Evolutionary conservation across 2,888 invertebrate species (phyloP).

Genomic region (Xestoiulus laeticollis): DNA sequence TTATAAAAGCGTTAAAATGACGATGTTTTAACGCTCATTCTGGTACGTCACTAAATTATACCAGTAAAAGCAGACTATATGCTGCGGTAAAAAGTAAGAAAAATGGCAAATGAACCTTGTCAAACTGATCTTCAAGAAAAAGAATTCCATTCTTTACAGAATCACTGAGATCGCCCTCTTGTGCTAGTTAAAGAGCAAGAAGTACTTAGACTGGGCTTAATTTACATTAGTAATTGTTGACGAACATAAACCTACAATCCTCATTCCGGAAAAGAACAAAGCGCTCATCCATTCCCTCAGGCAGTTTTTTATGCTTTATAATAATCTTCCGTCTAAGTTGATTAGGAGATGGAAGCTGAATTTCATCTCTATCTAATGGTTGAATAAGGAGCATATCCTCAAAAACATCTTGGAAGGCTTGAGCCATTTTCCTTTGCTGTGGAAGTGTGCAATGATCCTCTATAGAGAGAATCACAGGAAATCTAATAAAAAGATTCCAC

Average conservation of each 20-base stretch:
- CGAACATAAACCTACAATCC: constrained; percentile 67
- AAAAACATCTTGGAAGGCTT: constrained; percentile 80
- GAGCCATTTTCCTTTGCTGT: constrained; percentile 90
- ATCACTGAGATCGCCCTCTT: constrained; percentile 63
- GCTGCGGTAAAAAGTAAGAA: no score
- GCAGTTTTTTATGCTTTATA: constrained; percentile 91
- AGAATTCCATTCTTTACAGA: constrained; percentile 87
- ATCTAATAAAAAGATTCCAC: constrained; percentile 64
- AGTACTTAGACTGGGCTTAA: background rate
- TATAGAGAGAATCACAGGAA: constrained; percentile 88
- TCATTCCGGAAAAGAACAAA: constrained; percentile 71
- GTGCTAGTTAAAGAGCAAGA: constrained; percentile 58
- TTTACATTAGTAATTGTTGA: background rate
- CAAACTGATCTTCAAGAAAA: constrained; percentile 85
- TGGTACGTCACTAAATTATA: no score
- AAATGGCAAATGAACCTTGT: constrained; percentile 61
- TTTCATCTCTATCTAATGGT: constrained; percentile 81
- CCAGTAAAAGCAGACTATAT: no score
- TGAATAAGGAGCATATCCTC: constrained; percentile 84
- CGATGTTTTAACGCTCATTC: no score
- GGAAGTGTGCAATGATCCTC: constrained; percentile 91
- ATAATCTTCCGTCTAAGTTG: constrained; percentile 78
- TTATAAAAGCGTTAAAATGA: background rate
- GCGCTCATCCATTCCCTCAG: constrained; percentile 84
- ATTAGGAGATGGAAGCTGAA: constrained; percentile 82